phyloP scores from a whole-genome alignment of 2,113 vertebrate genomes.

The Thermophis baileyi region DNA sequence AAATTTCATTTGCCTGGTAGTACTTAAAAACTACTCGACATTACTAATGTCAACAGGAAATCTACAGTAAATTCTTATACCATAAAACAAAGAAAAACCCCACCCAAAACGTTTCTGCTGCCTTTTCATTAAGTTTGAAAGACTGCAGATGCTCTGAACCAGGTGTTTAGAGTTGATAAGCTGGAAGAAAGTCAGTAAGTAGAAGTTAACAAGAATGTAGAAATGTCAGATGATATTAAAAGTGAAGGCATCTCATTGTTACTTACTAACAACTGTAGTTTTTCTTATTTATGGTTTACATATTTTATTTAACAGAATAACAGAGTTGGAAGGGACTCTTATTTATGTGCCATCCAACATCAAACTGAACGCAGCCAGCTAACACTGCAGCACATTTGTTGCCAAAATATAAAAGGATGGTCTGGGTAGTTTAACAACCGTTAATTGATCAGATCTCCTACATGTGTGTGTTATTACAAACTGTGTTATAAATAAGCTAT shows the following conservation, averaged over 20 bases:
- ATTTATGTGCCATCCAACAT: not conserved
- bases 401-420: not conserved
- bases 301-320: not conserved
- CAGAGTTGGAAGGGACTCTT: no score
- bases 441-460: not conserved
- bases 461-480: not conserved
- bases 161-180: not conserved
- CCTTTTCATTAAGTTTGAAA: not conserved
- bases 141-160: not conserved
- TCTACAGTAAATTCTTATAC: not conserved
- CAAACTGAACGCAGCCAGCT: not conserved
- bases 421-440: not conserved
- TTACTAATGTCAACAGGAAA: not conserved
- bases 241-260: not conserved
- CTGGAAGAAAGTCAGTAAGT: not conserved
- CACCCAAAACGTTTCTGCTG: not conserved
- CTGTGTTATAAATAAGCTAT: not conserved
- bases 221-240: not conserved
- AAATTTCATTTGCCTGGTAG: not conserved
- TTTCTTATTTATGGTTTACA: not conserved
- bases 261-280: not conserved
- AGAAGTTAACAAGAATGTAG: not conserved
- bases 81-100: not conserved
- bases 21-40: not conserved
- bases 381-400: not conserved